A percentile compares a stretch with the other conserved stretches of the same genome.
Conservation (phyloP, 2,113 vertebrate genomes). For the Eupsittula cactorum region DNA sequence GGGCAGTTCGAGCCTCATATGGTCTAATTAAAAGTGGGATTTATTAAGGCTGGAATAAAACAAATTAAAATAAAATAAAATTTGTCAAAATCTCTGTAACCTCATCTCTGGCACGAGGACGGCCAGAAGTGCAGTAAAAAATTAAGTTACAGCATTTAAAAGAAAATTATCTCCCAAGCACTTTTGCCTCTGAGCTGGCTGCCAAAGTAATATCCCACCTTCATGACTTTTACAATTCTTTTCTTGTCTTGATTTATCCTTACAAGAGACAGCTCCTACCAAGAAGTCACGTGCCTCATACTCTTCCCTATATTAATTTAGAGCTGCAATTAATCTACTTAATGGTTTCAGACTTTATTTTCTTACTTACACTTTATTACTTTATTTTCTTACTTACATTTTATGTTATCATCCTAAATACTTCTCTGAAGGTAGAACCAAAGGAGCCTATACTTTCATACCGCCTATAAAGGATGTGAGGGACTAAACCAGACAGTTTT, state of each 20-base stretch:
- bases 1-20: not conserved
- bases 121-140: slow-evolving; percentile 23
- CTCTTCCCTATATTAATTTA: not conserved
- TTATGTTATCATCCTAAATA: not conserved
- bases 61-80: slow-evolving; percentile 13
- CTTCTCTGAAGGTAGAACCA: not conserved
- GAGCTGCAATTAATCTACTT: not conserved
- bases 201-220: not conserved
- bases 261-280: not conserved
- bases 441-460: not conserved
- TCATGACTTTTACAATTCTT: not conserved
- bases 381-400: not conserved
- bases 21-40: slow-evolving; percentile 45
- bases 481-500: not conserved
- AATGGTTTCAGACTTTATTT: not conserved
- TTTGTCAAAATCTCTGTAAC: not conserved
- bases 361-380: not conserved
- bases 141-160: slow-evolving; percentile 29
- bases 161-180: slow-evolving; percentile 49
- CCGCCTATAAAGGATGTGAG: not conserved
- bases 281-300: slow-evolving; percentile 21
- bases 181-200: not conserved
- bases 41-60: slow-evolving; percentile 53
- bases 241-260: slow-evolving; percentile 8
- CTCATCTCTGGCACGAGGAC: not conserved